Base-by-base conservation (phyloP, 2,797 vertebrate species). In the Labroides dimidiatus region DNA sequence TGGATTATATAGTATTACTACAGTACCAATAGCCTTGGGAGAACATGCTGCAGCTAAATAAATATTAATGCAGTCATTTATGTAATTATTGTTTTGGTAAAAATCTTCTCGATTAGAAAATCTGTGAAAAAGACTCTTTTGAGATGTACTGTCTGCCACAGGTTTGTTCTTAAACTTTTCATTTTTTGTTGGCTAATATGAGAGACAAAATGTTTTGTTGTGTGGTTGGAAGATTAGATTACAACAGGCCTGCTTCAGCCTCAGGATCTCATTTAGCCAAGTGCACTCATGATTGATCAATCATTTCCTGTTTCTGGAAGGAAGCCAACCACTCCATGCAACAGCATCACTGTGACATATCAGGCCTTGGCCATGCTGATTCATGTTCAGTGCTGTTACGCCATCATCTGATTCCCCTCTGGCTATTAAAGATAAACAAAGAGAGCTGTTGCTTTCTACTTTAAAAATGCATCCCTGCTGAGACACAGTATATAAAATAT, bases 201-300 rank as follows among this genome's bases (percentile, higher is more conserved):
- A 30, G 48, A 4, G 12, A 0, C 36, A 42, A 57, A 4, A 53
- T 69, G 36, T 20, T n/a, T 66, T 64, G 13, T 41, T 20, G 50
- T 1, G 30, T 39, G 16, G 30, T 5, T 48, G 56, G 11, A 23
- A 58, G 27, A 71, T 77, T 57, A 1, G 9, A 69, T 80, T 60
- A 72, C 42, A 44, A 2, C 8, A 47, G 44, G 24, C 13, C 44
- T 55, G 59, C 52, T 60, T 72, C 15, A 63, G 36, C 20, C 41
- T 3, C 16, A 63, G 1, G 33, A 52, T 65, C 47, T 54, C 62
- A 82, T 88, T 59, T 7, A 66, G 9, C 49, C 51, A 47, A 64
- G 30, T 60, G 63, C 44, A 4, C 44, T 24, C 51, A 12, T 2
- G 21, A 19, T 39, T 3, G 48, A 69, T 80, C 56, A 16, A 63